Conservation (phyloP, 2,797 vertebrate species). For the Gastrophryne carolinensis region DNA sequence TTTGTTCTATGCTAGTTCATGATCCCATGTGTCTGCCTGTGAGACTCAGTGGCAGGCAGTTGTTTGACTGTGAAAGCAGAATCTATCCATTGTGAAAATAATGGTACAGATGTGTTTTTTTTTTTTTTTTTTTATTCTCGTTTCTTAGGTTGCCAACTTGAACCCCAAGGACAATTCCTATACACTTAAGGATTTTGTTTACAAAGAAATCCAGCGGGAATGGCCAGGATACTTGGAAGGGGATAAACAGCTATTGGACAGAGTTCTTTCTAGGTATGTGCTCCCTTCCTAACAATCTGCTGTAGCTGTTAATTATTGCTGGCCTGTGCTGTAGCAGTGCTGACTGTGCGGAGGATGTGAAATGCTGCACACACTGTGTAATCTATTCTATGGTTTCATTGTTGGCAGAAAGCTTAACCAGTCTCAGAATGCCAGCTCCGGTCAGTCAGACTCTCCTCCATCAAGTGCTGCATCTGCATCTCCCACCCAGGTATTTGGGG, state of each 20-base stretch:
- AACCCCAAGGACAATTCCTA: constrained; percentile 91
- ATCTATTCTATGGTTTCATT: constrained; percentile 54
- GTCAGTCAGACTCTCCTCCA: constrained; percentile 62
- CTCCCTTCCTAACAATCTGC: too few species aligned
- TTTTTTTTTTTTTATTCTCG: constrained; percentile 11
- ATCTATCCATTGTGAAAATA: neutral
- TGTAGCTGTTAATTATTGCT: too few species aligned
- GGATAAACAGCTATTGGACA: constrained; percentile 78
- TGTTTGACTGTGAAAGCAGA: too few species aligned
- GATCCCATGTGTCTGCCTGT: too few species aligned
- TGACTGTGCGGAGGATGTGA: neutral
- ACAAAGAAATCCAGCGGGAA: constrained; percentile 82
- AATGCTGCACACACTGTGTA: constrained; percentile 42
- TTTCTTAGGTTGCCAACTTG: constrained; percentile 81
- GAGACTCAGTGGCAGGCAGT: too few species aligned
- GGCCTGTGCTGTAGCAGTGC: neutral
- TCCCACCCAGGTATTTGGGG: constrained; percentile 75
- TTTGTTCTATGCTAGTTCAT: too few species aligned
- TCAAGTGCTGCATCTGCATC: constrained; percentile 70
- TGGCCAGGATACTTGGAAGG: constrained; percentile 88
- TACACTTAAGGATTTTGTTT: constrained; percentile 85
- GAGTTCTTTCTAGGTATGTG: constrained; percentile 78
- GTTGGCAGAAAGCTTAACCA: constrained; percentile 81
- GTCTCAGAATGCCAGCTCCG: constrained; percentile 63
- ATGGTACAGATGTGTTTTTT: neutral